Percentiles rank a stretch among this genome's conserved stretches.
Evolutionary conservation across 2,888 invertebrate genomes (phyloP).

Genomic region (Hydropsyche betteni): DNA sequence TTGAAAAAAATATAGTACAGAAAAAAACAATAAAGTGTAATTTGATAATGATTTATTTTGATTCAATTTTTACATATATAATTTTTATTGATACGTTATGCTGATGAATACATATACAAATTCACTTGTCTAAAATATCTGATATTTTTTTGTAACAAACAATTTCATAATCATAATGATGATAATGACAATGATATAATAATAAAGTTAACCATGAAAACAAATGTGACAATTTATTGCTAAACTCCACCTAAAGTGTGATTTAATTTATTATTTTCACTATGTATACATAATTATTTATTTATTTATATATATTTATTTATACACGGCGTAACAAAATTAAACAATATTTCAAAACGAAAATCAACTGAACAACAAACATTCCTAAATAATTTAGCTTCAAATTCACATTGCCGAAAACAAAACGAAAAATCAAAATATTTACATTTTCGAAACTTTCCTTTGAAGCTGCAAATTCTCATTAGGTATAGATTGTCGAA

Average conservation of each 20-base stretch:
- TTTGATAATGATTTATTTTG: slow-evolving; percentile 36
- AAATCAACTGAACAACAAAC: too few species aligned
- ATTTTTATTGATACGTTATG: slow-evolving; percentile 34
- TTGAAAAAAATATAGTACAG: not conserved
- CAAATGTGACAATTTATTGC: slow-evolving; percentile 24
- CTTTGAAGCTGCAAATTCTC: not conserved
- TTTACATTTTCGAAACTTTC: slow-evolving; percentile 7
- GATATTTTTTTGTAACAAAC: slow-evolving; percentile 31
- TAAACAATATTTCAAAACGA: not conserved
- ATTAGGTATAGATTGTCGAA: slow-evolving; percentile 5
- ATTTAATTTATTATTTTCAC: not conserved
- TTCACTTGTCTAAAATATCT: slow-evolving; percentile 39
- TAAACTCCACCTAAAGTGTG: slow-evolving; percentile 10
- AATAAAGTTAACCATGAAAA: slow-evolving; percentile 21
- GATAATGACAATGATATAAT: too few species aligned
- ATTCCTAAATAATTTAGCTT: too few species aligned
- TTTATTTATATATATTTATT: slow-evolving; percentile 15
- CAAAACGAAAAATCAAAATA: not conserved
- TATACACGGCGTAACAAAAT: slow-evolving; percentile 9
- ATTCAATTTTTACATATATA: slow-evolving; percentile 32
- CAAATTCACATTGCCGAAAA: too few species aligned
- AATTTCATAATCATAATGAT: not conserved
- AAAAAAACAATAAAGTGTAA: slow-evolving; percentile 8
- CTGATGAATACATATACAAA: slow-evolving; percentile 36
- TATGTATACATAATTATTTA: not conserved